These are phyloP conservation scores for Callipepla californica DNA, from an alignment of 2,113 vertebrate species.

Conservation along the genomic window DNA sequence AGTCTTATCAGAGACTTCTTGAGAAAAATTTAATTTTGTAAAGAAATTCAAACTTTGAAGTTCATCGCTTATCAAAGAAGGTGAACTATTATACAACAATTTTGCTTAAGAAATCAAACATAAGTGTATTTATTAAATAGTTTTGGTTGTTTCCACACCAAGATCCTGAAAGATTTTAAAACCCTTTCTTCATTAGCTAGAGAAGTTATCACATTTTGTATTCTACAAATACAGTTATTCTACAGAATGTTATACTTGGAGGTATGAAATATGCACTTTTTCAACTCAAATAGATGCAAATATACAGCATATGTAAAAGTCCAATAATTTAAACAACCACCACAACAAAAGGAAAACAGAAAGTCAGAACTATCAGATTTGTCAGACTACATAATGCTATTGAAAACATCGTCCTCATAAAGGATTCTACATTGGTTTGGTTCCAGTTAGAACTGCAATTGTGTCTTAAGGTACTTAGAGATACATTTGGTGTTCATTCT, in stretches of 20 bases:
- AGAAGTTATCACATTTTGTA: neutral
- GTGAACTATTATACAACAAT: neutral
- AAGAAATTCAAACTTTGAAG: neutral
- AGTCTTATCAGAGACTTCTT: neutral
- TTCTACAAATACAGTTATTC: neutral
- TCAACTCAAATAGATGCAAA: neutral
- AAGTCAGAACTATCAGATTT: neutral
- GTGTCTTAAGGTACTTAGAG: neutral
- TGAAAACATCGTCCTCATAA: neutral
- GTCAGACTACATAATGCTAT: neutral
- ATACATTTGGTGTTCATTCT: neutral
- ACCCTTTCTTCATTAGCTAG: neutral
- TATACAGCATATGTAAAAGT: neutral
- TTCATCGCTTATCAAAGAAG: neutral
- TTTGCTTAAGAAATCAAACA: neutral
- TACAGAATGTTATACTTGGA: neutral
- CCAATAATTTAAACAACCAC: neutral
- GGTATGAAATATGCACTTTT: neutral
- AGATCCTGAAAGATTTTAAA: neutral
- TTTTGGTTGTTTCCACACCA: neutral
- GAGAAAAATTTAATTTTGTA: neutral
- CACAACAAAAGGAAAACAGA: neutral
- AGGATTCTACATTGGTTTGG: neutral
- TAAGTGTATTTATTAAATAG: neutral
- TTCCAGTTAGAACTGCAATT: neutral